Evolutionary conservation across 2,888 invertebrate species (phyloP), one percentile per base, ranked within the genome.

Genomic region (Colletes collaris): DNA sequence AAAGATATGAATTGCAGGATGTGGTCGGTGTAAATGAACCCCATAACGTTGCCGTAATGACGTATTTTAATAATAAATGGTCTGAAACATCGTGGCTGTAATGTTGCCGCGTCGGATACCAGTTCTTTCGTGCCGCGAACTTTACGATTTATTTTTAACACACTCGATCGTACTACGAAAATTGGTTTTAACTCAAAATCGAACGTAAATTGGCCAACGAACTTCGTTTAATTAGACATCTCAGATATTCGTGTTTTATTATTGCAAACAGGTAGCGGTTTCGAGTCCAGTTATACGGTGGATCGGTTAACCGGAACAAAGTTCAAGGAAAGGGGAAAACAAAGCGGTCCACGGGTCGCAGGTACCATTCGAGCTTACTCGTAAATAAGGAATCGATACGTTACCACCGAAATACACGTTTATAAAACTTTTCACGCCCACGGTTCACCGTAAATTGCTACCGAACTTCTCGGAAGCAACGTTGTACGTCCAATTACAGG

Each of bases 401-500:
- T 58, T 19, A 46, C 35, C 10, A 50, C 10, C 40, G 19, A 4
- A 16, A 40, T 1, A 58, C 19, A 13, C 37, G 11, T 55, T 13
- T 0, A 2, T 27, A 27, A 27, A 8, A 5, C 1, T 8, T 50
- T 63, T 19, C 6, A 37, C 37, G 10, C 16, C 27, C 5, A 10
- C 11, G 2, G 0, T 3, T 6, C 7, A 2, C 2, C 2, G 8
- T 2, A 8, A 75, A 56, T 62, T 16, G 19, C 13, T 2, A 27
- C 13, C 37, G 16, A 53, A 55, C 35, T 62, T 35, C 40, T 13
- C 2, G 10, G 19, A 55, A 55, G 10, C 16, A 1, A 0, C n/a
- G 56, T 10, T 4, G 13, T 62, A 62, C 40, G 19, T 77, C 49
- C 49, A 77, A 77, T 74, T 77, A 74, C 11, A 11, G 11, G 50